phyloP scores from a whole-genome alignment of 2,888 invertebrate genomes.

The Nomada ferruginata region DNA sequence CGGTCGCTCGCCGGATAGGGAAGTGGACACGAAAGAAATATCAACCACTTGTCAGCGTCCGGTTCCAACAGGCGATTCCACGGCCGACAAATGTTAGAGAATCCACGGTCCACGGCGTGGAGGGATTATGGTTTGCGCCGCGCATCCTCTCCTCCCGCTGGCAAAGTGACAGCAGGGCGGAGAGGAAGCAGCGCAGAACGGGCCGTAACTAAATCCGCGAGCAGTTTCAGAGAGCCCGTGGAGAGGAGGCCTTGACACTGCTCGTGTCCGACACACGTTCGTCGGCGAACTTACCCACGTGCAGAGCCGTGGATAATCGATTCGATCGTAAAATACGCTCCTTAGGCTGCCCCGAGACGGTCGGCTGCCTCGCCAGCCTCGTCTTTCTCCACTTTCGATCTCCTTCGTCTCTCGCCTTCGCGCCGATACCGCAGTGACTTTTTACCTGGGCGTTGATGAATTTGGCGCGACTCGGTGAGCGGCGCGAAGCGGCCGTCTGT shows the following conservation, averaged over 20 bases:
- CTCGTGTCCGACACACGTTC: slow-evolving; percentile 73
- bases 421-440: slow-evolving; percentile 29
- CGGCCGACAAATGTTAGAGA: slow-evolving; percentile 32
- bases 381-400: slow-evolving; percentile 6
- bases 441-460: slow-evolving; percentile 16
- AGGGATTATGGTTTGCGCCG: slow-evolving; percentile 34
- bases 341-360: slow-evolving; percentile 69
- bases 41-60: slow-evolving; percentile 38
- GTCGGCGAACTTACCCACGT: slow-evolving; percentile 75
- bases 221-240: slow-evolving; percentile 64
- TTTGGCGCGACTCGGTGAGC: background rate
- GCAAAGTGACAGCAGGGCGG: slow-evolving; percentile 15
- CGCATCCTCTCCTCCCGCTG: slow-evolving; percentile 19
- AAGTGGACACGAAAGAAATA: slow-evolving; percentile 32
- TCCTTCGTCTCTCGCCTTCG: slow-evolving; percentile 30
- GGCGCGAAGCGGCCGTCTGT: too few species aligned
- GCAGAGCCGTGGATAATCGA: slow-evolving; percentile 79
- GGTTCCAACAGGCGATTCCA: slow-evolving; percentile 17
- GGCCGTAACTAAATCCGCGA: slow-evolving; percentile 67
- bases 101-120: slow-evolving; percentile 18
- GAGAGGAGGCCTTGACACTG: slow-evolving; percentile 73
- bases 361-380: background rate
- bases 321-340: slow-evolving; percentile 79
- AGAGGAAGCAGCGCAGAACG: slow-evolving; percentile 50
- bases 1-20: background rate